Evolutionary conservation across 2,113 vertebrate genomes (phyloP).

Genomic region (Apteryx mantelli): DNA sequence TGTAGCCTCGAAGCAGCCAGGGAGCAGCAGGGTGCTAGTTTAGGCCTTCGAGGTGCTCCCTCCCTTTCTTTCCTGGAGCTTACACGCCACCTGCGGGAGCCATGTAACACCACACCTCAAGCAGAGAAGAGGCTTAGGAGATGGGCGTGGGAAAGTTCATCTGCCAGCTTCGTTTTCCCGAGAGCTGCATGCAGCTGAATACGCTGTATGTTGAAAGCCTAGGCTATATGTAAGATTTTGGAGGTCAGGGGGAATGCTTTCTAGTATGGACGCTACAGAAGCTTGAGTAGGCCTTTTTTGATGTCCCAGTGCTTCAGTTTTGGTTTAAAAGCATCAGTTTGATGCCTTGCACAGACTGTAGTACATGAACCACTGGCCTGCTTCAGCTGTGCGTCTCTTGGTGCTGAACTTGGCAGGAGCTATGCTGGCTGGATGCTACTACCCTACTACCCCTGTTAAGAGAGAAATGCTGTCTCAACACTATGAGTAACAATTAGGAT

Average conservation of each 20-base stretch:
- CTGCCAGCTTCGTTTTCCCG: neutral
- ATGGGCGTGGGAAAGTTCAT: rapidly evolving
- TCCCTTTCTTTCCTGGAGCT: neutral
- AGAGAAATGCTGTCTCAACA: neutral
- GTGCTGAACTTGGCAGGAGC: neutral
- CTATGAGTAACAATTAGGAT: neutral
- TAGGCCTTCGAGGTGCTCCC: neutral
- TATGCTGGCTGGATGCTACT: neutral
- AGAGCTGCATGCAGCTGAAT: neutral
- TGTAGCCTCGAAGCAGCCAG: neutral
- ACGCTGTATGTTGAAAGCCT: neutral
- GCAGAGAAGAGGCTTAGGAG: neutral
- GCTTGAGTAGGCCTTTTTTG: neutral
- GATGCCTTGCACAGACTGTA: neutral
- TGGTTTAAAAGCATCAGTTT: neutral
- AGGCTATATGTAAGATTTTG: neutral
- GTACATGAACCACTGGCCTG: neutral
- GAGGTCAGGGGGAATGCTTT: neutral
- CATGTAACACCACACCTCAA: neutral
- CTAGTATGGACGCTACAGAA: neutral
- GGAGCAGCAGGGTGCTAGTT: neutral
- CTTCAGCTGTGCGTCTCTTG: neutral
- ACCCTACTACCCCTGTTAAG: neutral
- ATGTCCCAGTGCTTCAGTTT: neutral
- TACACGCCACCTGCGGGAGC: neutral